phyloP scores from a whole-genome alignment of 2,888 invertebrate species.

The Mellilla xanthometata region DNA sequence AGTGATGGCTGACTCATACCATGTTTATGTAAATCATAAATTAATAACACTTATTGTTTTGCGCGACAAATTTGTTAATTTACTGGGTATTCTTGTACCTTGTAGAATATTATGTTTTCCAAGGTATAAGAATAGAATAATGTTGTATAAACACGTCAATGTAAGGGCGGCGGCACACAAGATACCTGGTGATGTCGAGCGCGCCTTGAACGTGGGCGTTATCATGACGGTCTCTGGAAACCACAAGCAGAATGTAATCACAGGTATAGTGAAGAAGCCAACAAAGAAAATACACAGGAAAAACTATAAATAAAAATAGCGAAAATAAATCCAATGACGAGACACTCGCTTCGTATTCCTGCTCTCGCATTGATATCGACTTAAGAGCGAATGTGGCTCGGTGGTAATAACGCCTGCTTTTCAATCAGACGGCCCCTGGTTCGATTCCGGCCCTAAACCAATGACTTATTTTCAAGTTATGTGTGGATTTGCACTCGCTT shows the following conservation, averaged over 20 bases:
- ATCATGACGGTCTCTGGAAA: constrained; percentile 88
- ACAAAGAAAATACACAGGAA: no score
- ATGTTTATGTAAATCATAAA: constrained; percentile 51
- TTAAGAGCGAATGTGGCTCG: no score
- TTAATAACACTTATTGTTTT: constrained; percentile 37
- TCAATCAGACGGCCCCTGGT: no score
- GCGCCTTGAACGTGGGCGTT: constrained; percentile 92
- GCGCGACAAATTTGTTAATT: constrained; percentile 31
- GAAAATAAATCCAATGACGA: no score
- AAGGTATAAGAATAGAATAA: constrained; percentile 41
- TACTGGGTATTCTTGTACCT: constrained; percentile 44
- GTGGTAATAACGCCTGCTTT: no score
- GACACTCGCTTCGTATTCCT: no score
- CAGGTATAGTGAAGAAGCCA: no score
- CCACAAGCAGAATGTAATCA: constrained; percentile 53
- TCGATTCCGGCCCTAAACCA: no score
- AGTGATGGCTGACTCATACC: constrained; percentile 44
- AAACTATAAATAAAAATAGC: no score
- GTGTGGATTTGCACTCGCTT: no score
- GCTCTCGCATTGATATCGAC: no score
- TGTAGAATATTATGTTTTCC: constrained; percentile 1
- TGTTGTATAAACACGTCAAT: background rate
- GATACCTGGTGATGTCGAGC: constrained; percentile 88
- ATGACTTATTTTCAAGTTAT: no score
- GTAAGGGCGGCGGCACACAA: constrained; percentile 31